Evolutionary conservation across 2,888 invertebrate species (phyloP).

Genomic region (Eledona agricola): DNA sequence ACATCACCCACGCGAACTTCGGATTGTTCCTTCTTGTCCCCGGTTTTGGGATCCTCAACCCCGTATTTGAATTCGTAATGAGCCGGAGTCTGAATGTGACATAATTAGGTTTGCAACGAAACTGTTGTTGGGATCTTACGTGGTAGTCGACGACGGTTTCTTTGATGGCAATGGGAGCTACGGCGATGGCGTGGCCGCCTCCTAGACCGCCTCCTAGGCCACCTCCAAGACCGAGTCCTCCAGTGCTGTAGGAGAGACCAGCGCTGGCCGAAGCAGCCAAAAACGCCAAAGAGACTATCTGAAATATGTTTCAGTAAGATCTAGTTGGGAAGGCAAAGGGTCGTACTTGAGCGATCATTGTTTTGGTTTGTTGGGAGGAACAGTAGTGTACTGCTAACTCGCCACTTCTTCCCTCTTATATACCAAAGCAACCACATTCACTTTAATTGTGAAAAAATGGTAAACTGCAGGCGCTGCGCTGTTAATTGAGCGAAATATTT

Average conservation of each 20-base stretch:
- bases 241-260: constrained; percentile 26
- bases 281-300: constrained; percentile 26
- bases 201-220: constrained; percentile 32
- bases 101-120: constrained; percentile 7
- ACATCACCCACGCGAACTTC: constrained; percentile 68
- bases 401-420: constrained; percentile 27
- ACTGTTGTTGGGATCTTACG: constrained; percentile 15
- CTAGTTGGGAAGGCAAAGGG: too few species aligned
- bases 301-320: too few species aligned
- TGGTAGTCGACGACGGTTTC: constrained; percentile 39
- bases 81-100: constrained; percentile 54
- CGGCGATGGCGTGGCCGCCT: constrained; percentile 35
- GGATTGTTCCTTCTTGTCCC: constrained; percentile 68
- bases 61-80: constrained; percentile 68
- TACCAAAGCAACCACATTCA: constrained; percentile 28
- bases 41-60: constrained; percentile 68
- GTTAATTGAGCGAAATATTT: constrained; percentile 37
- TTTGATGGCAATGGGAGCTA: constrained; percentile 39
- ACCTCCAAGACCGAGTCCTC: constrained; percentile 33
- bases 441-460: constrained; percentile 32
- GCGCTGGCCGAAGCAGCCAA: constrained; percentile 30
- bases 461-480: constrained; percentile 23
- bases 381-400: constrained; percentile 19
- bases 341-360: constrained; percentile 35
- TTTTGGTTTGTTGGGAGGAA: constrained; percentile 9